Evolutionary conservation across 1,140 invertebrate species (phyloP).

Genomic region (Gonatopus flavifemur): DNA sequence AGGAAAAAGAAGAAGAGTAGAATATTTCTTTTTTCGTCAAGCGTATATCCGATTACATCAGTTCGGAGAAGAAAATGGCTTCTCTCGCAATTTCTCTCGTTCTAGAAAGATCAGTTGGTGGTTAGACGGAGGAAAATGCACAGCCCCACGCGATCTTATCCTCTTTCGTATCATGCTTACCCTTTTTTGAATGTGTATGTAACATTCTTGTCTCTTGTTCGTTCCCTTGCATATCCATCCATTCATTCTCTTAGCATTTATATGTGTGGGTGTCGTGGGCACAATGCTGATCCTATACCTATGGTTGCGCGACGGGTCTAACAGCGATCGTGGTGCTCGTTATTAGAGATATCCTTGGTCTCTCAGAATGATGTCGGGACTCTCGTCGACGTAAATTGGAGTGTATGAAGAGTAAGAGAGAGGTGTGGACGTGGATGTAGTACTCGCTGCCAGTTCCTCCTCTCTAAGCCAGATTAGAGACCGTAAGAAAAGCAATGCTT

Average conservation of each 20-base stretch:
- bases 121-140: too few species aligned
- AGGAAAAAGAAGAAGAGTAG: too few species aligned
- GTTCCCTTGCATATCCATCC: too few species aligned
- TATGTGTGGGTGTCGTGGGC: background rate
- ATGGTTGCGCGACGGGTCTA: slow-evolving; percentile 2
- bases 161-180: too few species aligned
- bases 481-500: slow-evolving; percentile 46
- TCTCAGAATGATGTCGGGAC: slow-evolving; percentile 5
- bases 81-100: background rate
- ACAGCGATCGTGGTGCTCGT: slow-evolving; percentile 19
- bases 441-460: background rate
- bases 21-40: too few species aligned
- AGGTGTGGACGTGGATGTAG: background rate
- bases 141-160: too few species aligned
- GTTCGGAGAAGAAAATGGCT: too few species aligned
- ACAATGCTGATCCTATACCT: slow-evolving; percentile 1
- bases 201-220: too few species aligned
- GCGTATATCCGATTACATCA: too few species aligned
- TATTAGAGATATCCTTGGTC: slow-evolving; percentile 32
- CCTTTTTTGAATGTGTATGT: too few species aligned
- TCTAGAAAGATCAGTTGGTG: background rate
- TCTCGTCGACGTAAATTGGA: slow-evolving; percentile 26
- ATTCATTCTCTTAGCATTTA: background rate
- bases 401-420: background rate
- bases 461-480: slow-evolving; percentile 45